Conservation (phyloP, 2,888 invertebrate species). For the Drosophila hamatofila region DNA sequence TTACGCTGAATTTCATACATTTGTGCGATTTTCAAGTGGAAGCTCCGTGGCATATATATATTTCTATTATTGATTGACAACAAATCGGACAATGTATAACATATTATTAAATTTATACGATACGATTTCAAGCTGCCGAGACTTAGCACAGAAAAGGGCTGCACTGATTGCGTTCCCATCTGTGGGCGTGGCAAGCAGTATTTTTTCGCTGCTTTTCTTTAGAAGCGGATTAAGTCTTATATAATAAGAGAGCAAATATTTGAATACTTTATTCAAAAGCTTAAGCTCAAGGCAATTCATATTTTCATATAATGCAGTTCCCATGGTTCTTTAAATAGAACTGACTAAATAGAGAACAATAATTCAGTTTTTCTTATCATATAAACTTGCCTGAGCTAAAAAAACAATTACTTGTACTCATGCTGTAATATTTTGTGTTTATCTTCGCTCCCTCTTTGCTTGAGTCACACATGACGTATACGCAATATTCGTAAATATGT, state of each 20-base stretch:
- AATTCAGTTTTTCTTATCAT: not conserved
- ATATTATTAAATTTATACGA: conserved; percentile 10
- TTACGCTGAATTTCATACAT: conserved; percentile 22
- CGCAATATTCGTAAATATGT: conserved; percentile 41
- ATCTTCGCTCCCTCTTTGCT: not conserved
- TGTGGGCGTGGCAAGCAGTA: not conserved
- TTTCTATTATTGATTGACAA: conserved; percentile 47
- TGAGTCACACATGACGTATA: conserved; percentile 37
- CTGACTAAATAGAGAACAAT: not conserved
- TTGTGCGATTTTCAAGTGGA: conserved; percentile 32
- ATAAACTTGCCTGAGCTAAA: conserved; percentile 23
- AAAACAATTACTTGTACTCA: conserved; percentile 31
- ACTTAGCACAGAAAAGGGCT: not conserved
- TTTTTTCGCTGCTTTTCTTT: not conserved
- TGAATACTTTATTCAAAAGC: not conserved
- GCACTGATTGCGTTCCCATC: not conserved
- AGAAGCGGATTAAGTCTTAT: not conserved
- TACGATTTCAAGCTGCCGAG: not conserved
- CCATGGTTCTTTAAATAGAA: not conserved
- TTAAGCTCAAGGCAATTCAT: not conserved
- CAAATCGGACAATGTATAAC: conserved; percentile 14
- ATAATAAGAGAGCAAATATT: not conserved
- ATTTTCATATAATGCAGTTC: not conserved
- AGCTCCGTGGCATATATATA: conserved; percentile 20
- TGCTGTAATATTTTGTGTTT: conserved; percentile 25